Conservation (phyloP, 2,113 vertebrate genomes). For the Archocentrus centrarchus region DNA sequence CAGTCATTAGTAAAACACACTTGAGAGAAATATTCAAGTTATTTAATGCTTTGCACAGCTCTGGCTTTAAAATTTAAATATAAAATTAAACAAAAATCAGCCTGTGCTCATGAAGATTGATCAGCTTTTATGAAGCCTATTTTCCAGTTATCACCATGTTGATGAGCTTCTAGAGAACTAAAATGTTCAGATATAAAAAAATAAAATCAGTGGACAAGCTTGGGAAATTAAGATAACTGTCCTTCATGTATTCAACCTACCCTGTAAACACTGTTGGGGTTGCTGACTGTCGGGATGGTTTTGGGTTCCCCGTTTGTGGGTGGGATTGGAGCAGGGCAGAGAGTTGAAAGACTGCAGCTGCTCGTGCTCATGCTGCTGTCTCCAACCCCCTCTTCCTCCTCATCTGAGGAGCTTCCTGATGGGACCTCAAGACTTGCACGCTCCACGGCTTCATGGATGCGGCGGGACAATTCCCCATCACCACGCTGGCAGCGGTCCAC, state of each 20-base stretch:
- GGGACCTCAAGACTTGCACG: constrained; percentile 82
- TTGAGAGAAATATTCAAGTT: not conserved
- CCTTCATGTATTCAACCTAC: constrained; percentile 61
- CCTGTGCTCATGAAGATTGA: not conserved
- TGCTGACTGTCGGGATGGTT: constrained; percentile 90
- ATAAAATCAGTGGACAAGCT: not conserved
- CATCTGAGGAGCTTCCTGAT: constrained; percentile 85
- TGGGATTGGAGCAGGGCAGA: not conserved
- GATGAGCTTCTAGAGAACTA: accelerated
- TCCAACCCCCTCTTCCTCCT: constrained; percentile 77
- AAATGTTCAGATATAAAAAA: accelerated
- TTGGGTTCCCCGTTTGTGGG: constrained; percentile 62
- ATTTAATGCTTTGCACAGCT: not conserved
- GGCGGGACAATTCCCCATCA: constrained; percentile 83
- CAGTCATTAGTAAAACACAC: not conserved
- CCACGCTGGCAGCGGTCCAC: constrained; percentile 72
- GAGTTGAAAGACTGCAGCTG: constrained; percentile 26
- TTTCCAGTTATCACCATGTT: not conserved
- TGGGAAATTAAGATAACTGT: accelerated
- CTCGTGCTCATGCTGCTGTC: constrained; percentile 34
- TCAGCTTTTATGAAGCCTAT: not conserved
- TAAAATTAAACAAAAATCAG: not conserved
- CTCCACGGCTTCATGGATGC: constrained; percentile 86
- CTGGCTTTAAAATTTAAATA: accelerated
- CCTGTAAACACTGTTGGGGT: constrained; percentile 96